A percentile compares a stretch with the other conserved stretches of the same genome.
Conservation (phyloP, 1,140 invertebrate species). For the Monochamus saltuarius region DNA sequence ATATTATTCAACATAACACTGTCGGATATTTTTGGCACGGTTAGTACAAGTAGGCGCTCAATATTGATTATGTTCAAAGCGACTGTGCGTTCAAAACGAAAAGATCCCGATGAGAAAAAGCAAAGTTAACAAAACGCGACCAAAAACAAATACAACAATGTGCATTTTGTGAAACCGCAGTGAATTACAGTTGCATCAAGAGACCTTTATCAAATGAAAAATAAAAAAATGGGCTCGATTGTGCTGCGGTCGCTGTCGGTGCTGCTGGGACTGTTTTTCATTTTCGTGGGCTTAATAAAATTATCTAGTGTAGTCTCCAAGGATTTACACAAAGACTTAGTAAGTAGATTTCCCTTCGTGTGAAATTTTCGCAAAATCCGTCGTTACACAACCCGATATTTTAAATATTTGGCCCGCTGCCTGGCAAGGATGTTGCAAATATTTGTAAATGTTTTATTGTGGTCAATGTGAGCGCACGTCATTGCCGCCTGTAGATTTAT, state of each 20-base stretch:
- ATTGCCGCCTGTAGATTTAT: no score
- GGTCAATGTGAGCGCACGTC: background rate
- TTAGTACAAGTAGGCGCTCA: slow-evolving; percentile 23
- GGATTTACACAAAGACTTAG: slow-evolving; percentile 96
- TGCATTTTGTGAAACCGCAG: background rate
- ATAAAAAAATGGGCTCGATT: slow-evolving; percentile 64
- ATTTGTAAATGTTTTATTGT: slow-evolving; percentile 34
- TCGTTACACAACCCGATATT: slow-evolving; percentile 21
- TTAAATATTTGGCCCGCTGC: slow-evolving; percentile 57
- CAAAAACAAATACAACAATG: background rate
- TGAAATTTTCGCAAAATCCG: no score
- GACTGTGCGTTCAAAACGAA: slow-evolving; percentile 22
- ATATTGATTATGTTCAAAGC: slow-evolving; percentile 33
- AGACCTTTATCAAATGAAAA: slow-evolving; percentile 6
- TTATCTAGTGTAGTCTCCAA: slow-evolving; percentile 87
- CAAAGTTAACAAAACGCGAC: background rate
- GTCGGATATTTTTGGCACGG: slow-evolving; percentile 28
- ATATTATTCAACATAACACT: no score
- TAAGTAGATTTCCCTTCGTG: slow-evolving; percentile 57
- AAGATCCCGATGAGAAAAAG: slow-evolving; percentile 22
- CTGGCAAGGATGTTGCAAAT: slow-evolving; percentile 50
- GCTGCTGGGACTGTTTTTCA: slow-evolving; percentile 90
- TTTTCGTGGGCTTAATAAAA: slow-evolving; percentile 93
- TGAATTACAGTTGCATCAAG: background rate
- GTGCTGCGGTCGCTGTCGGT: slow-evolving; percentile 89